Conservation (phyloP, 2,888 invertebrate species). For the Drosophila infuscata region DNA sequence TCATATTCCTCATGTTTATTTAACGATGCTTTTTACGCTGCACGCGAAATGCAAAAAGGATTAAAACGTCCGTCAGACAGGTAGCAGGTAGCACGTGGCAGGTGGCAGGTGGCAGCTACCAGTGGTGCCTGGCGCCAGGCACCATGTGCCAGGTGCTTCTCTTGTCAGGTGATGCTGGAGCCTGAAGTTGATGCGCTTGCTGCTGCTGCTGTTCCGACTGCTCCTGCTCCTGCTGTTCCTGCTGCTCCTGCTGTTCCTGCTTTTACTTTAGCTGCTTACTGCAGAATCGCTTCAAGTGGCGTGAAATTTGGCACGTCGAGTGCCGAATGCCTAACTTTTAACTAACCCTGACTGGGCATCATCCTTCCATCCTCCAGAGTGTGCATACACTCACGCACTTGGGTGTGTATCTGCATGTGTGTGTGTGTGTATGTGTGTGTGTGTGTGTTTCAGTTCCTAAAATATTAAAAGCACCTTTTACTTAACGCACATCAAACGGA, state of each 20-base stretch:
- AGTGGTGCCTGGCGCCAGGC: constrained; percentile 17
- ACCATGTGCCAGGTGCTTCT: constrained; percentile 21
- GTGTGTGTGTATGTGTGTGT: background rate
- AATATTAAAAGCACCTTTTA: constrained; percentile 75
- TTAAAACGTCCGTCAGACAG: constrained; percentile 59
- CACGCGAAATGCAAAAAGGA: constrained; percentile 73
- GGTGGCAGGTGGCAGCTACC: constrained; percentile 15
- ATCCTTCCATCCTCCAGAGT: constrained; percentile 20
- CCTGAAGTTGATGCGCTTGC: constrained; percentile 5
- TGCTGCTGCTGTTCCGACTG: background rate
- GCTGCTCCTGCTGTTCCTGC: background rate
- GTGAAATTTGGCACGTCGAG: constrained; percentile 75
- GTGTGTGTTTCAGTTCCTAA: constrained; percentile 27
- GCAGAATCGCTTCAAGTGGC: constrained; percentile 61
- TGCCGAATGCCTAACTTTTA: constrained; percentile 59
- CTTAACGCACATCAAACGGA: constrained; percentile 63
- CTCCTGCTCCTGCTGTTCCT: background rate
- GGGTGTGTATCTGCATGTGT: background rate
- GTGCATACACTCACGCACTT: background rate
- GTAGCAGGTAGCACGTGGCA: constrained; percentile 19
- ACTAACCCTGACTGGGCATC: constrained; percentile 60
- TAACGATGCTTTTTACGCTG: constrained; percentile 79
- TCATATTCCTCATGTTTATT: constrained; percentile 80
- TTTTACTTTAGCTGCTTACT: constrained; percentile 1
- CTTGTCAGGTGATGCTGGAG: constrained; percentile 2